Conservation (phyloP, 2,113 vertebrate genomes). For the Calyptommatus sinebrachiatus region DNA sequence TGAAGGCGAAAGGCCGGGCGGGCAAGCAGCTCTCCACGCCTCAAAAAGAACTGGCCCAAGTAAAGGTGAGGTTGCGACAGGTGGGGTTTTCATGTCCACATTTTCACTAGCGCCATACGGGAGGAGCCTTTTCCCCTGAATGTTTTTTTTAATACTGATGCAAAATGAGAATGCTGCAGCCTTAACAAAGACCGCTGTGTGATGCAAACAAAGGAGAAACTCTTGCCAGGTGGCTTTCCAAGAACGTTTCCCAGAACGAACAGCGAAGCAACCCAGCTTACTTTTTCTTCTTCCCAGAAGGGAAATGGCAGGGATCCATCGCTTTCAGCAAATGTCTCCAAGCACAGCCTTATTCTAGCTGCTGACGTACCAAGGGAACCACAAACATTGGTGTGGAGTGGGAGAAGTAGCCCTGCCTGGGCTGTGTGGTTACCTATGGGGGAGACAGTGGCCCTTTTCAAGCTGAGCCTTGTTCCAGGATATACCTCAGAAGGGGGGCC, state of each 20-base stretch:
- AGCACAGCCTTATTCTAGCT: background rate
- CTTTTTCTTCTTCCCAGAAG: background rate
- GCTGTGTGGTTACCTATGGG: too few species aligned
- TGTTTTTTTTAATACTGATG: too few species aligned
- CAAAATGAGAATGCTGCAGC: too few species aligned
- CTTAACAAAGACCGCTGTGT: too few species aligned
- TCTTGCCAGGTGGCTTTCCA: background rate
- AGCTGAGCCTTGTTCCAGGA: too few species aligned
- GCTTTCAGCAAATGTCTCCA: background rate
- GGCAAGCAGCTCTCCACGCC: slow-evolving; percentile 79
- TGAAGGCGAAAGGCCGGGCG: slow-evolving; percentile 90
- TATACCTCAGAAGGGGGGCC: too few species aligned
- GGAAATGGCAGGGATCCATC: background rate
- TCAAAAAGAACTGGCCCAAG: slow-evolving; percentile 92
- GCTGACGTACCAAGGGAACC: background rate
- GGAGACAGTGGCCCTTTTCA: too few species aligned
- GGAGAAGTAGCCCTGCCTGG: background rate
- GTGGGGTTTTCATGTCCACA: background rate
- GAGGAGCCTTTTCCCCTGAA: too few species aligned
- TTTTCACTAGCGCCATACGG: too few species aligned
- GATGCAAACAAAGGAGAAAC: too few species aligned
- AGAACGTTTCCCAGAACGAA: background rate
- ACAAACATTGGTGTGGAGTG: background rate
- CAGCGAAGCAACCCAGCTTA: background rate
- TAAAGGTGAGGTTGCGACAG: slow-evolving; percentile 78